These are phyloP conservation scores for Deroplatys truncata DNA, from an alignment of 2,888 invertebrate species.

Conservation along the genomic window DNA sequence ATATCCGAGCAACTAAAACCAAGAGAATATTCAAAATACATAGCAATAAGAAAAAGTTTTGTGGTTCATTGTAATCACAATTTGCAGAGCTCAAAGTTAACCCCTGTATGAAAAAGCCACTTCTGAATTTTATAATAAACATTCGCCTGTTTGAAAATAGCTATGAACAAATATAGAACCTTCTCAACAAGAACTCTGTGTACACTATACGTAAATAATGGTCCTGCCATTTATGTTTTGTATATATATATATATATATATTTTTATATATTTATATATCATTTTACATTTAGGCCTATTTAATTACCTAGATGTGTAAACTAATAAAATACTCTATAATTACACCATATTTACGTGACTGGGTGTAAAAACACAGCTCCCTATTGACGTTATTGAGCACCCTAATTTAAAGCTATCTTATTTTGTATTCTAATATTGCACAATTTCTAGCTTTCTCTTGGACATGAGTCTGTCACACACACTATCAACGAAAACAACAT, in stretches of 20 bases:
- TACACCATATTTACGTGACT: conserved; percentile 27
- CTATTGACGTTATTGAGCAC: conserved; percentile 34
- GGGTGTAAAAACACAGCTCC: conserved; percentile 33
- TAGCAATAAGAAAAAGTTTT: conserved; percentile 20
- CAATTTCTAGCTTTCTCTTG: conserved; percentile 28
- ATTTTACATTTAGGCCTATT: conserved; percentile 32
- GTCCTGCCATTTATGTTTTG: conserved; percentile 30
- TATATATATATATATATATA: conserved; percentile 13
- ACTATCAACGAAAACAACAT: conserved; percentile 21
- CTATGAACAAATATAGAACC: conserved; percentile 33
- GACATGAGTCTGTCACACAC: conserved; percentile 24
- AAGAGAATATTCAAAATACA: conserved; percentile 19
- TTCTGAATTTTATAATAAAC: conserved; percentile 29
- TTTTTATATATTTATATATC: not conserved
- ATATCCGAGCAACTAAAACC: not conserved
- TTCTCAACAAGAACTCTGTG: conserved; percentile 28
- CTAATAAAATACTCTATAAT: conserved; percentile 32
- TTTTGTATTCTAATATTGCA: conserved; percentile 34
- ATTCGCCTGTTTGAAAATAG: conserved; percentile 31
- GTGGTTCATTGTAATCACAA: conserved; percentile 22
- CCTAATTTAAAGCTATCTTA: conserved; percentile 34
- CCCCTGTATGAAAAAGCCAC: conserved; percentile 30
- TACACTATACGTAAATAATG: conserved; percentile 29
- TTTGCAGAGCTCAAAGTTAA: conserved; percentile 22
- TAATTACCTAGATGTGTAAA: conserved; percentile 31